Conservation (phyloP, 2,113 vertebrate genomes). For the Dicaeum eximium region DNA sequence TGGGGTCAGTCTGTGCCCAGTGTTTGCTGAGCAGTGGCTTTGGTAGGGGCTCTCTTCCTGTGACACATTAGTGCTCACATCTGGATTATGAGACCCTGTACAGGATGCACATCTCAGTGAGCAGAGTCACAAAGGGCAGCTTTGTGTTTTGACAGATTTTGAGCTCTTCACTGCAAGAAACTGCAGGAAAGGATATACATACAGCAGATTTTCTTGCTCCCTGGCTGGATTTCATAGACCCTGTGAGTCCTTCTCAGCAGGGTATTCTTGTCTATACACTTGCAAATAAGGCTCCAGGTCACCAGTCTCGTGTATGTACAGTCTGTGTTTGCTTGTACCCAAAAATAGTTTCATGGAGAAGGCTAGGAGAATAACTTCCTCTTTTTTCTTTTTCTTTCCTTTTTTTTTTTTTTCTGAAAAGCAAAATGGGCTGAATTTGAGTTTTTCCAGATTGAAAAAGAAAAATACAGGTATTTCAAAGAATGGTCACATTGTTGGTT, state of each 20-base stretch:
- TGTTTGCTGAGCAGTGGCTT: background rate
- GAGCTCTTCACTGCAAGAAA: conserved; percentile 53
- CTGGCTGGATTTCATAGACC: conserved; percentile 24
- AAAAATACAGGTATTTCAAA: background rate
- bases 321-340: background rate
- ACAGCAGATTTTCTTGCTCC: conserved; percentile 54
- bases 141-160: conserved; percentile 42
- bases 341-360: background rate
- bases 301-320: background rate
- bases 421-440: background rate
- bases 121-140: background rate
- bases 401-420: background rate
- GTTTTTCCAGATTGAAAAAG: background rate
- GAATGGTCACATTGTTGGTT: background rate
- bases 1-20: background rate
- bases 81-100: background rate
- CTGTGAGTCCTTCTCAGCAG: conserved; percentile 54
- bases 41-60: background rate
- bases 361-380: background rate
- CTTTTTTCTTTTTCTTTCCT: background rate
- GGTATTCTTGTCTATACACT: conserved; percentile 26
- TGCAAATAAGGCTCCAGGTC: background rate
- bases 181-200: conserved; percentile 44
- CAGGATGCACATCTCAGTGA: background rate
- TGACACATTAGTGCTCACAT: background rate